Percentiles rank a stretch among this genome's conserved stretches.
Evolutionary conservation across 2,797 vertebrate genomes (phyloP).

Genomic region (Halcyon badia): DNA sequence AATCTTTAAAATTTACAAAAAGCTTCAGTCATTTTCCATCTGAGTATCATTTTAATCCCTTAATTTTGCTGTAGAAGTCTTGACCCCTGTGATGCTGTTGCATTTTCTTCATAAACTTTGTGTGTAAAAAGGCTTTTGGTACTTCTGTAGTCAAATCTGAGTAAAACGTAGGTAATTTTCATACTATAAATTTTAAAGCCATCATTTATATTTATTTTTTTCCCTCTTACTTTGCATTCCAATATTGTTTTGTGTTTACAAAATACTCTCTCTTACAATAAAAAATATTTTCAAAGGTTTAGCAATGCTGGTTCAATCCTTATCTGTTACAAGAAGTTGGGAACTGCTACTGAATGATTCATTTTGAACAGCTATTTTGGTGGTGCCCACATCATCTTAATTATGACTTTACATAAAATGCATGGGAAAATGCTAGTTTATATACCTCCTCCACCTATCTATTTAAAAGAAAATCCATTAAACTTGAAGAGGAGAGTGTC

Average conservation of each 20-base stretch:
- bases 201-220: background rate
- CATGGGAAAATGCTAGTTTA: slow-evolving; percentile 24
- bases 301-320: background rate
- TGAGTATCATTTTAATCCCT: background rate
- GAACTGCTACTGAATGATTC: slow-evolving; percentile 18
- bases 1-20: background rate
- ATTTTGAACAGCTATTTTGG: slow-evolving; percentile 60
- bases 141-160: background rate
- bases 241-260: background rate
- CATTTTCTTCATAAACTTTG: background rate
- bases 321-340: slow-evolving; percentile 6
- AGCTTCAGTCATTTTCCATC: background rate
- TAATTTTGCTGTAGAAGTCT: background rate
- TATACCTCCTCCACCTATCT: slow-evolving; percentile 55
- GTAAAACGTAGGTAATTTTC: background rate
- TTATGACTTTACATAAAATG: background rate
- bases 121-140: background rate
- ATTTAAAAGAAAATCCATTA: slow-evolving; percentile 38
- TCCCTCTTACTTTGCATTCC: background rate
- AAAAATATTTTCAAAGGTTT: background rate
- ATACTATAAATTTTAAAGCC: background rate
- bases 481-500: background rate
- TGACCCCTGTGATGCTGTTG: background rate
- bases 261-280: background rate
- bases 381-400: background rate